Percentiles rank a stretch among this genome's conserved stretches.
Evolutionary conservation across 2,888 invertebrate species (phyloP).

Genomic region (Caenorhabditis afra): DNA sequence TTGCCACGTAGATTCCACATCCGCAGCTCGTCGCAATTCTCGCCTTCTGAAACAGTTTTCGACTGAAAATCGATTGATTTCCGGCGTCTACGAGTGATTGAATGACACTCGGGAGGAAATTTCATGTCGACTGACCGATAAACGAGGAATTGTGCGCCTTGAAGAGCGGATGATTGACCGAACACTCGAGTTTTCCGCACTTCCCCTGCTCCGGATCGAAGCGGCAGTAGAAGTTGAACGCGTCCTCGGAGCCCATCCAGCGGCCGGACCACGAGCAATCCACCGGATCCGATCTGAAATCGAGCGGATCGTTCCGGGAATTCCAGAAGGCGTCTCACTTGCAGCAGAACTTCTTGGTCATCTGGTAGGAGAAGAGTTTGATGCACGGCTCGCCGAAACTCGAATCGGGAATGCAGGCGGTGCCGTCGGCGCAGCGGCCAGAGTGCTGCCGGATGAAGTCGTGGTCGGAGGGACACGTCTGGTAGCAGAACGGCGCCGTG

Average conservation of each 20-base stretch:
- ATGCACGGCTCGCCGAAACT: constrained; percentile 68
- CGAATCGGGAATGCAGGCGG: constrained; percentile 64
- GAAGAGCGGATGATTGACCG: constrained; percentile 63
- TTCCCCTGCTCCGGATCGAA: constrained; percentile 61
- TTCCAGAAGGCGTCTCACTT: constrained; percentile 43
- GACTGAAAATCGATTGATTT: too few species aligned
- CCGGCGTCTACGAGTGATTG: neutral
- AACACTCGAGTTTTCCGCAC: constrained; percentile 68
- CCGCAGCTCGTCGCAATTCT: constrained; percentile 64
- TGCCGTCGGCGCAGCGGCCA: constrained; percentile 63
- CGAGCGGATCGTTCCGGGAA: neutral
- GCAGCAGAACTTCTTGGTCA: constrained; percentile 70
- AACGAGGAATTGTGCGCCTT: constrained; percentile 64
- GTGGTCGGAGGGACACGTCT: constrained; percentile 64
- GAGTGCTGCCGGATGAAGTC: constrained; percentile 66
- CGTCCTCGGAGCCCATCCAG: constrained; percentile 68
- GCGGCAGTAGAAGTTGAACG: constrained; percentile 69
- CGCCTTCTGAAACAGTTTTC: constrained; percentile 55
- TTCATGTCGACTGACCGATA: too few species aligned
- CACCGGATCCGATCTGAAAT: constrained; percentile 62
- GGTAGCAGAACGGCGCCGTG: constrained; percentile 63
- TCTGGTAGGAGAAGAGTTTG: constrained; percentile 62
- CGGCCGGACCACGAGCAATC: constrained; percentile 68
- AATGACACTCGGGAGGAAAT: neutral
- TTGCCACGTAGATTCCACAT: constrained; percentile 67